These are phyloP conservation scores for Protophormia terraenovae DNA, from an alignment of 2,888 invertebrate species.

Conservation along the genomic window DNA sequence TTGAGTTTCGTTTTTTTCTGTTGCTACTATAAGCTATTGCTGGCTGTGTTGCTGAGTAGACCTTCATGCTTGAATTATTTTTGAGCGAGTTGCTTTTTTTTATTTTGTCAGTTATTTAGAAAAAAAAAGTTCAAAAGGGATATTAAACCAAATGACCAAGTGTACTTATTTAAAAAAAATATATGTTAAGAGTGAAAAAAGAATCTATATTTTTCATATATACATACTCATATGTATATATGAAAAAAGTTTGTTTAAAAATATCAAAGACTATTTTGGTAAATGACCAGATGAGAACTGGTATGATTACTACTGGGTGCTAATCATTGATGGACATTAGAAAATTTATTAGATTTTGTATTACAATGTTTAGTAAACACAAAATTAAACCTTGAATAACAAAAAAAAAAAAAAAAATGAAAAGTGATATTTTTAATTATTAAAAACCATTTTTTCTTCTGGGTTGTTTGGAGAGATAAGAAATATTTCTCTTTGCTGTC, in stretches of 20 bases:
- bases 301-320: background rate
- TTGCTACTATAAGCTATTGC: background rate
- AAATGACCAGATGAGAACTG: background rate
- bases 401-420: too few species aligned
- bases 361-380: background rate
- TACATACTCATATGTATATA: background rate
- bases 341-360: background rate
- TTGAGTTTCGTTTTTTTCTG: background rate
- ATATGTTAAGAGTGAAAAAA: background rate
- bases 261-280: slow-evolving; percentile 40
- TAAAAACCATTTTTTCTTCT: too few species aligned
- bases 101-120: background rate
- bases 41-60: slow-evolving; percentile 34
- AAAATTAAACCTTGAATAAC: background rate
- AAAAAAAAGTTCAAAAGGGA: slow-evolving; percentile 53
- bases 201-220: slow-evolving; percentile 23
- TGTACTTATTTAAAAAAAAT: slow-evolving; percentile 56
- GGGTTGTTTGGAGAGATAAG: too few species aligned
- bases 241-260: background rate
- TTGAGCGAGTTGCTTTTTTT: slow-evolving; percentile 4
- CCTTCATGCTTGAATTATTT: slow-evolving; percentile 63
- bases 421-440: too few species aligned
- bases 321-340: slow-evolving; percentile 10
- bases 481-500: too few species aligned
- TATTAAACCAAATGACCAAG: slow-evolving; percentile 48